phyloP scores from a whole-genome alignment of 2,113 vertebrate genomes.

The Rhegmatorhina hoffmannsi region DNA sequence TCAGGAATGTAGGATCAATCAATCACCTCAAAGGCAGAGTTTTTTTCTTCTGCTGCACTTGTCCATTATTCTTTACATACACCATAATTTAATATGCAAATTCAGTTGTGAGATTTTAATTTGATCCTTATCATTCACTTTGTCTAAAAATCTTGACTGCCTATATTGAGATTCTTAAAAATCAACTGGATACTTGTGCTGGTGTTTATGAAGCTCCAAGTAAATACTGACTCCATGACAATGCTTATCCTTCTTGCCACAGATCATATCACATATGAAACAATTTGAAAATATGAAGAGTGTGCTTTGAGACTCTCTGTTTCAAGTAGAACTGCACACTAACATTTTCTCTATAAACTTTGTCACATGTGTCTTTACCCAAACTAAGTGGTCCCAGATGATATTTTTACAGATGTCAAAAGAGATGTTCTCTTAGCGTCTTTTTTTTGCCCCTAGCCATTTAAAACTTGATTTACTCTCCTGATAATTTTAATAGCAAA shows the following conservation, averaged over 20 bases:
- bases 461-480: conserved; percentile 68
- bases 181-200: neutral
- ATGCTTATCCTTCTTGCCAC: neutral
- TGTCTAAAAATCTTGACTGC: neutral
- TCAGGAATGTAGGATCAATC: neutral
- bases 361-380: conserved; percentile 10
- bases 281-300: neutral
- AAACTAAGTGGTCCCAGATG: conserved; percentile 49
- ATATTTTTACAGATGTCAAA: conserved; percentile 27
- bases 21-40: conserved; percentile 10
- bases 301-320: neutral
- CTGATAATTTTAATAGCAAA: conserved; percentile 62
- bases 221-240: neutral
- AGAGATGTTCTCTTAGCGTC: conserved; percentile 22
- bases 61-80: neutral
- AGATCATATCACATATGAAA: neutral
- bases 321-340: neutral
- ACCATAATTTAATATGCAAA: neutral
- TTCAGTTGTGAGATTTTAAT: neutral
- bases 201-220: neutral
- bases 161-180: neutral
- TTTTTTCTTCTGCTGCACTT: conserved; percentile 36
- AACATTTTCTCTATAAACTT: conserved; percentile 18
- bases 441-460: neutral
- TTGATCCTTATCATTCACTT: neutral